Evolutionary conservation across 2,888 invertebrate species (phyloP), one percentile per base, ranked within the genome.

Genomic region (Pseudolycoriella hygida): DNA sequence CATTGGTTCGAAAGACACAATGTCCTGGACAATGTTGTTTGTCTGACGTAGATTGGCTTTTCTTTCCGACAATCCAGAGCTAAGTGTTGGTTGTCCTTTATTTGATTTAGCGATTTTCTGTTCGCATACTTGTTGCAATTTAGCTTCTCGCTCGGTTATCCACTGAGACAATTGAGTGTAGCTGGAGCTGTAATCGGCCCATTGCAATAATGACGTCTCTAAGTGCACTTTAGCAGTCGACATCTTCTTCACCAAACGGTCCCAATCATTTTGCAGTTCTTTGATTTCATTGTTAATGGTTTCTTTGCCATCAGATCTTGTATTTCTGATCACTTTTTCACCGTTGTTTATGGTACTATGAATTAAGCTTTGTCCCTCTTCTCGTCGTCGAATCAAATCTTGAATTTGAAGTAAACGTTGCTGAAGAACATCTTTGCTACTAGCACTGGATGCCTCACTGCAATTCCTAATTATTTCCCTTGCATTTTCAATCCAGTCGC

Each of bases 1-100:
- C 87, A 94, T 92, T 43, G 93, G 93, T 63, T 94, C 92, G 66
- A 93, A 90, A 44, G 92, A 88, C 52, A 90, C 88, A 59, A 94
- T 93, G 66, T 96, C 94, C 68, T 93, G 92, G 39, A 93, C 89
- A 58, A 93, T 87, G 62, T 87, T 89, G 67, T 89, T 88, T 47
- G 90, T 90, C 67, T 88, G 86, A 53, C 90, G 74, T 40, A 92
- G 72, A 56, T 82, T 86, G 5, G 89, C 89, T 65, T 88, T 89
- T 46, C 88, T 73, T 61, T 90, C 90, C 44, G 86, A 87, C 30
- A 88, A 67, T 17, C 75, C 76, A 4, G 84, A 76, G 49, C 83
- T 83, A 3, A 88, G 70, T 39, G 86, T 86, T 31, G 78, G 77
- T 55, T 82, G 76, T 18, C 81, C 82, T 55, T 80, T 81, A 55